Percentiles rank a stretch among this genome's conserved stretches.
Evolutionary conservation across 1,140 invertebrate species (phyloP).

Genomic region (Bombus terrestris): DNA sequence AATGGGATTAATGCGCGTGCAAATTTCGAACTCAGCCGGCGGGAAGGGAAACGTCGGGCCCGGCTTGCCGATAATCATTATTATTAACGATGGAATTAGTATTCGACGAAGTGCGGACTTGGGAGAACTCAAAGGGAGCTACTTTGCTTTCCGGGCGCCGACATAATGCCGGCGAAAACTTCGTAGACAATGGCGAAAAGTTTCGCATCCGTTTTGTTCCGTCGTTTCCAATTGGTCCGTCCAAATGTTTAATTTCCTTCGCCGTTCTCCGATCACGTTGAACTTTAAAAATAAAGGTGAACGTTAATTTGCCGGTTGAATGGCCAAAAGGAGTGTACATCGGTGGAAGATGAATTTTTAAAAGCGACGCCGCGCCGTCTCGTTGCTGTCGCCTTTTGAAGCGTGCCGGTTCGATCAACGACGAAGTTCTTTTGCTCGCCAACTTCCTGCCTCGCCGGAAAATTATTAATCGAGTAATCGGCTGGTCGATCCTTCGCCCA

Average conservation of each 20-base stretch:
- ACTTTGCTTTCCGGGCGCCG: neutral
- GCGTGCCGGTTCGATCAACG: slow-evolving; percentile 27
- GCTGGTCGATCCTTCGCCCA: neutral
- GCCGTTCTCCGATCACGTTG: neutral
- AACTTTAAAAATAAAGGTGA: slow-evolving; percentile 7
- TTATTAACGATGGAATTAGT: slow-evolving; percentile 67
- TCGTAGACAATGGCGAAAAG: neutral
- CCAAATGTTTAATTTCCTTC: neutral
- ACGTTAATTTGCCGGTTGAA: slow-evolving; percentile 16
- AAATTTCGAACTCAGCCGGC: slow-evolving; percentile 59
- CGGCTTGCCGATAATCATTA: slow-evolving; percentile 61
- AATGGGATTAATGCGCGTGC: slow-evolving; percentile 72
- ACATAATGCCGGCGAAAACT: neutral
- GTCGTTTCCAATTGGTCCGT: neutral
- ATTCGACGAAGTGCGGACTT: slow-evolving; percentile 13
- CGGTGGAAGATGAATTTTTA: slow-evolving; percentile 25
- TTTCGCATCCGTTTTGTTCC: neutral
- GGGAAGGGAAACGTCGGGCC: slow-evolving; percentile 28
- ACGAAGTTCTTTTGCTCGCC: slow-evolving; percentile 22
- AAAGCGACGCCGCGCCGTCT: neutral
- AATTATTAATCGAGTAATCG: slow-evolving; percentile 41
- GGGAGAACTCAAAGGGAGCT: slow-evolving; percentile 28
- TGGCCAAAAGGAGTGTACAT: neutral
- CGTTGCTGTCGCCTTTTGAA: slow-evolving; percentile 14
- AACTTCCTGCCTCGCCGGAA: slow-evolving; percentile 17